Evolutionary conservation across 2,888 invertebrate species (phyloP).

Genomic region (Macrostomum cliftonense): DNA sequence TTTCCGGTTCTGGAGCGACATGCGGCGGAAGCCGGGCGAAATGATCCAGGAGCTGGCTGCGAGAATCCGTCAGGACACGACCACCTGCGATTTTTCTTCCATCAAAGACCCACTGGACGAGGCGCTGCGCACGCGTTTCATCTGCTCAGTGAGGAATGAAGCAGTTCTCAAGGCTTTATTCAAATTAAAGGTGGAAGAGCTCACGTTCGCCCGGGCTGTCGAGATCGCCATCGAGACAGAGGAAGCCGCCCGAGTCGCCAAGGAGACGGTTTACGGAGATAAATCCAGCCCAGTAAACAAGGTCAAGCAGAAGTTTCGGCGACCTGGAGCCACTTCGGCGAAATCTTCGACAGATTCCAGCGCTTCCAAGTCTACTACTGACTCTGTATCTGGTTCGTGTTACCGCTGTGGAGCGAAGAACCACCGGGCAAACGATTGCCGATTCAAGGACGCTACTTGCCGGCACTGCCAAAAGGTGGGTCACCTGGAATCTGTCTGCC

Average conservation of each 20-base stretch:
- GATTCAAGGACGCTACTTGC: not conserved
- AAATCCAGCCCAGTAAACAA: constrained; percentile 2
- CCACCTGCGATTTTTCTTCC: constrained; percentile 13
- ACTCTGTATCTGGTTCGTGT: too few relatives aligned
- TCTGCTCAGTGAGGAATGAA: constrained; percentile 12
- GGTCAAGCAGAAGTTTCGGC: constrained; percentile 8
- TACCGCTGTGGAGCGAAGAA: not conserved
- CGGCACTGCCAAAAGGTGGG: not conserved
- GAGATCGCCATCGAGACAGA: constrained; percentile 14
- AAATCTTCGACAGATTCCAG: too few relatives aligned
- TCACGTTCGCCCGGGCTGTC: constrained; percentile 12
- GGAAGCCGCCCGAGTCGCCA: constrained; percentile 14
- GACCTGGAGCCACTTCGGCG: not conserved
- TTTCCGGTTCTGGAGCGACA: constrained; percentile 13
- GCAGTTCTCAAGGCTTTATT: constrained; percentile 13
- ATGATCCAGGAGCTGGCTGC: constrained; percentile 14
- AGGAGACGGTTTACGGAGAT: constrained; percentile 13
- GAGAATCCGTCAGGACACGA: constrained; percentile 14
- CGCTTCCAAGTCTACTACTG: too few relatives aligned
- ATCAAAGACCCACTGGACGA: constrained; percentile 14
- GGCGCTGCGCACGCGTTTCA: constrained; percentile 14
- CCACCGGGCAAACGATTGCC: not conserved
- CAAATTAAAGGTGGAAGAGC: constrained; percentile 13
- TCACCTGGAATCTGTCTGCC: not conserved
- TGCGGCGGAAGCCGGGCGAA: constrained; percentile 15